Conservation (phyloP, 2,113 vertebrate genomes). For the Takifugu bimaculatus region DNA sequence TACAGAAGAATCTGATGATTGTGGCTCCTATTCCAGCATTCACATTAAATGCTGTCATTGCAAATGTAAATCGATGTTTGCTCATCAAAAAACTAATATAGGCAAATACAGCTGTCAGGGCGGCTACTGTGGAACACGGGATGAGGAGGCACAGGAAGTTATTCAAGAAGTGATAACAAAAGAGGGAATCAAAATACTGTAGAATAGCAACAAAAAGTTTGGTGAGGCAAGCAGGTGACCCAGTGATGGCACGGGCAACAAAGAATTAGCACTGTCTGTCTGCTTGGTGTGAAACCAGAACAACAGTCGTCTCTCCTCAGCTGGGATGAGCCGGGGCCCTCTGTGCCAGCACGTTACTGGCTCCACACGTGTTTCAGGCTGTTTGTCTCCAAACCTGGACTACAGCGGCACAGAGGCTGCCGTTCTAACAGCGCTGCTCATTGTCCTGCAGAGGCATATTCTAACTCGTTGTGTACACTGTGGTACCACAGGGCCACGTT, state of each 20-base stretch:
- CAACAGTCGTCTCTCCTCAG: constrained; percentile 50
- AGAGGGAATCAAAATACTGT: constrained; percentile 32
- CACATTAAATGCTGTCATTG: too few relatives aligned
- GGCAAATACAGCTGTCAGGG: constrained; percentile 2
- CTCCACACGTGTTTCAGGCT: constrained; percentile 5
- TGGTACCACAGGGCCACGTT: constrained; percentile 8
- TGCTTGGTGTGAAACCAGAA: constrained; percentile 36
- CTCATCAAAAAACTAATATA: not conserved
- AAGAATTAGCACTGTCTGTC: constrained; percentile 46
- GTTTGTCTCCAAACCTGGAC: constrained; percentile 52
- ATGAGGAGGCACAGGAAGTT: not conserved
- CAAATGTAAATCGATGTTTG: too few relatives aligned
- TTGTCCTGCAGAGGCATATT: constrained; percentile 38
- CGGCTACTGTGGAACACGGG: constrained; percentile 6
- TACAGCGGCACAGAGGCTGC: constrained; percentile 47
- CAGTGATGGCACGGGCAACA: constrained; percentile 46
- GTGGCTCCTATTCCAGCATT: constrained; percentile 4
- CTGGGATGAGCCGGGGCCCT: constrained; percentile 45
- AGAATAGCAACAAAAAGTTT: constrained; percentile 38
- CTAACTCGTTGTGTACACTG: constrained; percentile 28
- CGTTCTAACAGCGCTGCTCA: constrained; percentile 35
- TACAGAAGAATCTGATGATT: constrained; percentile 8
- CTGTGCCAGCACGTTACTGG: constrained; percentile 53
- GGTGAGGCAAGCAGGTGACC: constrained; percentile 18
- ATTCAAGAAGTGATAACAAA: not conserved